Evolutionary conservation across 2,888 invertebrate species (phyloP).

Genomic region (Cynaeus angustus): DNA sequence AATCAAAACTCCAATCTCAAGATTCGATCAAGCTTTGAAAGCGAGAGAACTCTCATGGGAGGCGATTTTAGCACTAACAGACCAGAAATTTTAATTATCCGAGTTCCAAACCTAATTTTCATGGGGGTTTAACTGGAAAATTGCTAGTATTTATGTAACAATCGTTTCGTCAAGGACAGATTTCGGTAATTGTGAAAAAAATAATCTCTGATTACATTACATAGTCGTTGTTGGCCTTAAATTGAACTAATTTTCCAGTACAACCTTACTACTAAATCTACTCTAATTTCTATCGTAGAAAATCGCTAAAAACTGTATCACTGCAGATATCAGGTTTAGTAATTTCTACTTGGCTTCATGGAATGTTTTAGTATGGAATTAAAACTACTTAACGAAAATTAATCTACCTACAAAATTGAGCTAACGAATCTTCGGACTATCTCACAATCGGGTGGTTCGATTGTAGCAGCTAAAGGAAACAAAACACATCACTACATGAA

Average conservation of each 20-base stretch:
- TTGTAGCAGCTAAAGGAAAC: constrained; percentile 83
- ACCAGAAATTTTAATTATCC: too few species aligned
- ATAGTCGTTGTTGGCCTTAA: not conserved
- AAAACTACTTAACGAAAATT: constrained; percentile 10
- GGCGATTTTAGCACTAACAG: too few species aligned
- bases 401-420: constrained; percentile 35
- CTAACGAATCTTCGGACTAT: constrained; percentile 53
- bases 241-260: not conserved
- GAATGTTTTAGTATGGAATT: constrained; percentile 44
- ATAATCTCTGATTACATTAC: too few species aligned
- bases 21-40: too few species aligned
- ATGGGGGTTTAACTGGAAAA: too few species aligned
- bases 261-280: constrained; percentile 5
- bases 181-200: not conserved
- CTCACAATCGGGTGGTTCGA: constrained; percentile 85
- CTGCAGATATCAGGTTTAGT: constrained; percentile 1
- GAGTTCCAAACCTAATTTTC: too few species aligned
- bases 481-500: constrained; percentile 41
- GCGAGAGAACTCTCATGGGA: too few species aligned
- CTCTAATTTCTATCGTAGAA: constrained; percentile 15
- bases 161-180: too few species aligned
- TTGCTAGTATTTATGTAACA: too few species aligned
- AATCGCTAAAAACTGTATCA: constrained; percentile 13
- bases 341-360: constrained; percentile 14
- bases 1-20: too few species aligned